A percentile compares a stretch with the other conserved stretches of the same genome.
These are phyloP conservation scores for Cydia splendana DNA, from an alignment of 1,140 invertebrate species.

Conservation along the genomic window DNA sequence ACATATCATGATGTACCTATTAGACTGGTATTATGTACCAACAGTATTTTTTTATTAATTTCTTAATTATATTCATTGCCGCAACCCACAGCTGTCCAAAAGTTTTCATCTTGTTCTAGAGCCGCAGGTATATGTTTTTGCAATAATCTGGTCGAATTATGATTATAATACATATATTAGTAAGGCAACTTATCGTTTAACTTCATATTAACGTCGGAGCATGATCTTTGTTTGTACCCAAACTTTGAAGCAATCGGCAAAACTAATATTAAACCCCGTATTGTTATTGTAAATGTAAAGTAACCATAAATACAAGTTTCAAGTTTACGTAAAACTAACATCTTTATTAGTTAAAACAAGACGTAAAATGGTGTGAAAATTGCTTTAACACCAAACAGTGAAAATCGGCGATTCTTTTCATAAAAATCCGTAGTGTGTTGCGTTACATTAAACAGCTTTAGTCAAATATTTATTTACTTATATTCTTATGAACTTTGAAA, in stretches of 20 bases:
- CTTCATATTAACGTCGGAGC: too few species aligned
- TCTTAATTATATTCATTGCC: too few species aligned
- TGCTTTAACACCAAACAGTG: slow-evolving; percentile 28
- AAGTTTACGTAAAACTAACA: slow-evolving; percentile 21
- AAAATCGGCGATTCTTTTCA: slow-evolving; percentile 30
- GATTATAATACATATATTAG: too few species aligned
- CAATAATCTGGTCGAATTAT: too few species aligned
- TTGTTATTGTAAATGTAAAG: slow-evolving; percentile 6
- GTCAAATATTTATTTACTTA: slow-evolving; percentile 28
- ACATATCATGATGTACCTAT: too few species aligned
- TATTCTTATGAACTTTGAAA: neutral
- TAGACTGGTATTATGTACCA: too few species aligned
- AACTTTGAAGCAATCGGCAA: neutral
- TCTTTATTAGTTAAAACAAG: slow-evolving; percentile 27
- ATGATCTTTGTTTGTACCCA: too few species aligned
- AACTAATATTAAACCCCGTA: neutral
- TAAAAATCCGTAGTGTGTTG: slow-evolving; percentile 18
- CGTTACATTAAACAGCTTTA: slow-evolving; percentile 8
- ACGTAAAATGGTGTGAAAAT: slow-evolving; percentile 19
- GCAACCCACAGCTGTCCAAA: too few species aligned
- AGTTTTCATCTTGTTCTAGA: too few species aligned
- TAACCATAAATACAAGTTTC: slow-evolving; percentile 2
- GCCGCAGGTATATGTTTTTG: too few species aligned
- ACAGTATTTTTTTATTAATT: too few species aligned
- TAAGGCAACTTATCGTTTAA: too few species aligned